Evolutionary conservation across 1,140 invertebrate genomes (phyloP).

Genomic region (Artemia franciscana): DNA sequence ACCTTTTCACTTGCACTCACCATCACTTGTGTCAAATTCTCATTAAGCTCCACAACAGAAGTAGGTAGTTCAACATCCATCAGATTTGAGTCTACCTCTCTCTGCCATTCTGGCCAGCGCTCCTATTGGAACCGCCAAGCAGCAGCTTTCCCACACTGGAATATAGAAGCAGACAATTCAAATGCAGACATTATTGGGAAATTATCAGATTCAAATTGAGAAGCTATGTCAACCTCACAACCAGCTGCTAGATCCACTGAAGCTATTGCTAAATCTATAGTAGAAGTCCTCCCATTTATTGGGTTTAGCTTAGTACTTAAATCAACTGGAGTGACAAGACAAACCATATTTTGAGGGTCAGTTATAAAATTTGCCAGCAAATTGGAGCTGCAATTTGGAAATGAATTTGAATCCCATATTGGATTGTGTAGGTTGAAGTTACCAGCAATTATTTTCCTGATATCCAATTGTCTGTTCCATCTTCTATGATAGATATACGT

Average conservation of each 20-base stretch:
- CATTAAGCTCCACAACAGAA: background rate
- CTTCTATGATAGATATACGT: background rate
- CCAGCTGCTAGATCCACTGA: background rate
- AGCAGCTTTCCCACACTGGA: background rate
- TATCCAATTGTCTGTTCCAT: background rate
- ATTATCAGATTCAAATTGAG: background rate
- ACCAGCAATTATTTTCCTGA: background rate
- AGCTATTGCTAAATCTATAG: background rate
- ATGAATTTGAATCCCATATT: background rate
- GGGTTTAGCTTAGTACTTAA: background rate
- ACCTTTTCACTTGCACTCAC: background rate
- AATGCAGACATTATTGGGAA: background rate
- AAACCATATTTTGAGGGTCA: background rate
- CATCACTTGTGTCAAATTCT: background rate
- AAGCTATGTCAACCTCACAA: background rate
- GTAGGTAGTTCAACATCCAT: background rate
- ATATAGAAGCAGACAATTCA: background rate
- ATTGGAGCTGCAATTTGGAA: background rate
- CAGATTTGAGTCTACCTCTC: background rate
- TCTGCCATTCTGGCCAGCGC: background rate
- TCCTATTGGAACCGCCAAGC: background rate
- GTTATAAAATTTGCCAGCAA: background rate
- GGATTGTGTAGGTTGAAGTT: background rate
- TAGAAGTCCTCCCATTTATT: background rate
- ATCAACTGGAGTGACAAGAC: background rate